phyloP scores from a whole-genome alignment of 1,140 invertebrate genomes.

The Daktulosphaira vitifoliae region DNA sequence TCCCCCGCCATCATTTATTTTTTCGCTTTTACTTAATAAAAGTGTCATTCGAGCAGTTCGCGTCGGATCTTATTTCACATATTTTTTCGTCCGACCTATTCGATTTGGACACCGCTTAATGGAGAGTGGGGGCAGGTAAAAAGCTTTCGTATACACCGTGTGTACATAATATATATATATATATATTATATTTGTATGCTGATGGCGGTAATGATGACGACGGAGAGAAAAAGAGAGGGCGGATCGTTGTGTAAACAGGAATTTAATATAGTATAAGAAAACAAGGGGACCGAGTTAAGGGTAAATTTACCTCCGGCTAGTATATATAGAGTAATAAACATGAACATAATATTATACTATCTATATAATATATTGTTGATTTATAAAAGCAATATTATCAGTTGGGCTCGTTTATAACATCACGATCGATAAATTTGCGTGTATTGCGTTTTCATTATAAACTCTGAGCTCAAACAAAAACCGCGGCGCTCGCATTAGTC shows the following conservation, averaged over 20 bases:
- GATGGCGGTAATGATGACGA: background rate
- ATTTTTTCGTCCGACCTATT: conserved; percentile 15
- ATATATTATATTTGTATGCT: background rate
- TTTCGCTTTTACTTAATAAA: too few relatives aligned
- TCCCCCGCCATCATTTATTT: too few relatives aligned
- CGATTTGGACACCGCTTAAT: conserved; percentile 18
- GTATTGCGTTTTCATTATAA: too few relatives aligned
- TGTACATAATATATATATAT: too few relatives aligned
- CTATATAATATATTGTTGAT: background rate
- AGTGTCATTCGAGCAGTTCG: too few relatives aligned
- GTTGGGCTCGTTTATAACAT: too few relatives aligned
- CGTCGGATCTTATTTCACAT: too few relatives aligned
- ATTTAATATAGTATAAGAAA: conserved; percentile 34
- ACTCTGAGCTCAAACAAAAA: too few relatives aligned
- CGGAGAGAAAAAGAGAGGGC: background rate
- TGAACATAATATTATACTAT: conserved; percentile 21
- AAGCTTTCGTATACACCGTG: conserved; percentile 20
- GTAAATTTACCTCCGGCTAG: conserved; percentile 29
- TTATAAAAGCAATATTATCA: too few relatives aligned
- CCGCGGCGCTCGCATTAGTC: too few relatives aligned
- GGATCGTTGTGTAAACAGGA: conserved; percentile 28
- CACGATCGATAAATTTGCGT: too few relatives aligned
- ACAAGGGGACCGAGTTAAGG: conserved; percentile 32
- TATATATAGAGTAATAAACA: conserved; percentile 24
- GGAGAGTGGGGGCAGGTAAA: conserved; percentile 25